Base-by-base conservation (phyloP, 2,113 vertebrate species). In the Gila orcuttii region DNA sequence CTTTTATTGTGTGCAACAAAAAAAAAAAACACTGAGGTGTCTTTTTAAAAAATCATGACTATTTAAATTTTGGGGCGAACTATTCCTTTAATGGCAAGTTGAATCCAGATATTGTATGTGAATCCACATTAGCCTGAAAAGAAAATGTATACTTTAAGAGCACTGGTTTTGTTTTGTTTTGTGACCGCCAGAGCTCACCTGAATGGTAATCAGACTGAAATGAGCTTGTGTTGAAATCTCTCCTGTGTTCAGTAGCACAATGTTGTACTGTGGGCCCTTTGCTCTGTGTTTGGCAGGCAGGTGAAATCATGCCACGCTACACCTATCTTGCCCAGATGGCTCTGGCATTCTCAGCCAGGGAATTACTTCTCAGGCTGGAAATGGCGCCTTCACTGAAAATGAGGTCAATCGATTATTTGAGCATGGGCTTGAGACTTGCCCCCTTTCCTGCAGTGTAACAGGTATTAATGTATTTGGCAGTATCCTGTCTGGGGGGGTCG, bases 391-490 rank as follows among this genome's bases (percentile, higher is more conserved):
- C 92, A 93, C 94, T 96, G 96, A 96, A 96, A 96, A 95, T 92
- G 93, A 88, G 90, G 95, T 95, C 96, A 96, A 96, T 94, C 94
- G 95, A 95, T 96, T 95, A 93, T 92, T 95, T 92, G 93, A 93
- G 93, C 92, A 90, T 91, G 71, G 90, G 89, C 91, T 28, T 92
- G 91, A 79, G 89, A 87, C 88, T 90, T 87, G 88, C 89, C 89
- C 89, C 62, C 76, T 60, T 50, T 85, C 87, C 90, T 87, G 69
- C 91, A 86, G 82, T 93, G 92, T 93, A 94, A 90, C 92, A 94
- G 93, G 94, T 95, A 94, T 96, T 95, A 95, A 93, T 91, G 83
- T 62, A 45, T 62, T 88, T 89, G 86, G 75, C 86, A 91, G 55
- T 89, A 77, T 68, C 59, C 33, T 39, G 81, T 88, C 89, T 87